phyloP scores from a whole-genome alignment of 2,797 vertebrate species.

The Scarus forsteni region DNA sequence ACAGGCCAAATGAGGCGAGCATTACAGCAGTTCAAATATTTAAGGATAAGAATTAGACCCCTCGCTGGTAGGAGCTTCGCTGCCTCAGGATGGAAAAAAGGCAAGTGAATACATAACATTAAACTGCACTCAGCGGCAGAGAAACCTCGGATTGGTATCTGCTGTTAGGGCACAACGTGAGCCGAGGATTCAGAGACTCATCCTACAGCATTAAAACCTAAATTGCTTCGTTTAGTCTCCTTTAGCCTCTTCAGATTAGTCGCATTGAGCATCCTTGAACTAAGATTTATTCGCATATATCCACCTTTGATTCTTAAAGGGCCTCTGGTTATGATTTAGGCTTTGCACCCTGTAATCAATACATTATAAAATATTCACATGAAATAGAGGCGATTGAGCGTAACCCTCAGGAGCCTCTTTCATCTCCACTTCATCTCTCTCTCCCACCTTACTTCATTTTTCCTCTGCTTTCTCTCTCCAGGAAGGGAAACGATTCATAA shows the following conservation, averaged over 20 bases:
- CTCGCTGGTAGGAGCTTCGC: conserved; percentile 17
- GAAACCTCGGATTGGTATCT: background rate
- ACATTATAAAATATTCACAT: conserved; percentile 68
- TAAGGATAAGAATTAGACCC: conserved; percentile 41
- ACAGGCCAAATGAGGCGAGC: conserved; percentile 37
- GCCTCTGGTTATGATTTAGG: conserved; percentile 13
- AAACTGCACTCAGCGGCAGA: conserved; percentile 16
- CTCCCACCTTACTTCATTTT: conserved; percentile 13
- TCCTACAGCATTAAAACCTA: background rate
- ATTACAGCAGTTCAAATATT: conserved; percentile 65
- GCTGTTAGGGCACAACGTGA: conserved; percentile 2
- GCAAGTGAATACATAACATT: conserved; percentile 28
- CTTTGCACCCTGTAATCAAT: conserved; percentile 44
- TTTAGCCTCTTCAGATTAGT: background rate
- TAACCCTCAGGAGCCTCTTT: conserved; percentile 40
- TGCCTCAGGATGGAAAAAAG: conserved; percentile 5
- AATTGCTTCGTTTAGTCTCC: conserved; percentile 2
- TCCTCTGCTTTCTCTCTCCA: background rate
- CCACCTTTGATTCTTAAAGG: conserved; percentile 11
- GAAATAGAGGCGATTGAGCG: conserved; percentile 21
- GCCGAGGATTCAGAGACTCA: conserved; percentile 8
- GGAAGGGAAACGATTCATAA: conserved; percentile 16
- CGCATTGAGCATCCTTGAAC: background rate
- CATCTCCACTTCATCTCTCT: conserved; percentile 41
- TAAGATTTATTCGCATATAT: background rate